Conservation (phyloP, 2,797 vertebrate genomes). For the Smutsia temminckii region DNA sequence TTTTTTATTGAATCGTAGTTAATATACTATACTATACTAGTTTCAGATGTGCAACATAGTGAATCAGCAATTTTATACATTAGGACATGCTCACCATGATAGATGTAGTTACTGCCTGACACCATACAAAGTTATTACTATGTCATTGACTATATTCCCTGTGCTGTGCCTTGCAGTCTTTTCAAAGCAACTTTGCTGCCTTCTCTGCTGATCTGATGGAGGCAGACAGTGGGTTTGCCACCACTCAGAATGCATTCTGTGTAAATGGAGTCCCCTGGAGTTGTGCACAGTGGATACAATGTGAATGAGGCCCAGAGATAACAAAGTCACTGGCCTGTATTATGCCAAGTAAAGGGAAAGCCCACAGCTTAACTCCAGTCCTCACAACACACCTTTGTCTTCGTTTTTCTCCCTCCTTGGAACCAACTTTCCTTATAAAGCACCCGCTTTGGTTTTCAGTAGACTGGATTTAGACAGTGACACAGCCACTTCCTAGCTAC, state of each 20-base stretch:
- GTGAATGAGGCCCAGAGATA: rapidly evolving
- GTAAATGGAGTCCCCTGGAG: background rate
- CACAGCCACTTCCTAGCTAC: background rate
- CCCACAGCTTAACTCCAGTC: background rate
- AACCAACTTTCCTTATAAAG: background rate
- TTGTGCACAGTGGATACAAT: background rate
- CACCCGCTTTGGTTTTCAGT: background rate
- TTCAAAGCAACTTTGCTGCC: background rate
- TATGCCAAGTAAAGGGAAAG: background rate
- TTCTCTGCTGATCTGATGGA: background rate
- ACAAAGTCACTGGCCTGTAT: background rate
- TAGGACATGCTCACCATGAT: too few species aligned
- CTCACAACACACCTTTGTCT: background rate
- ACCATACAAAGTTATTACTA: too few species aligned
- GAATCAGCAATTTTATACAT: too few species aligned
- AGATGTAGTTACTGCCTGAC: too few species aligned
- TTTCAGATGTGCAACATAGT: too few species aligned
- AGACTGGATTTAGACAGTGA: background rate
- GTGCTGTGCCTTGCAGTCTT: background rate
- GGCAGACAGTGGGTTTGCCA: background rate
- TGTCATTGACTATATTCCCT: too few species aligned
- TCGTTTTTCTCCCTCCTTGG: background rate
- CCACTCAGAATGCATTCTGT: background rate
- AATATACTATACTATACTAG: too few species aligned
- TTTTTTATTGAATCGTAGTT: too few species aligned